These are phyloP conservation scores for Brevipalpus yothersi DNA, from an alignment of 1,140 invertebrate genomes.

Conservation along the genomic window DNA sequence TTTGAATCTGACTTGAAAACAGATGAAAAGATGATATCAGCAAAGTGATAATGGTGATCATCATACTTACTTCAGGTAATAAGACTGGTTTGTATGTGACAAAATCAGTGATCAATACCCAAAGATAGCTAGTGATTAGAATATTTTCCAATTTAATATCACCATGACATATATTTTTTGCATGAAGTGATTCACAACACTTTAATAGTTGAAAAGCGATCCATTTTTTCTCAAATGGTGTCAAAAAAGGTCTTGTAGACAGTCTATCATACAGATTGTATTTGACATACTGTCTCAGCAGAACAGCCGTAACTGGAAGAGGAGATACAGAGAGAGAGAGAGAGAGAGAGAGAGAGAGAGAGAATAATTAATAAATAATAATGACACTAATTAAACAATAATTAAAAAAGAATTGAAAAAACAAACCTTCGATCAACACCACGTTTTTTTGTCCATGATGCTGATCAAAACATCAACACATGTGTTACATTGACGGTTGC, in stretches of 20 bases:
- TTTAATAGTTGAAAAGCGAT: conserved; percentile 94
- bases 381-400: too few relatives aligned
- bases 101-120: conserved; percentile 89
- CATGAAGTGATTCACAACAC: conserved; percentile 30
- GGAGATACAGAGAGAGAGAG: too few relatives aligned
- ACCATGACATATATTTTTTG: conserved; percentile 43
- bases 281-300: conserved; percentile 86
- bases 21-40: not conserved
- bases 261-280: conserved; percentile 92
- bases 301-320: too few relatives aligned
- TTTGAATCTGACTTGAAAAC: not conserved
- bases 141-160: conserved; percentile 98
- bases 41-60: not conserved
- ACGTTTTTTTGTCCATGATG: too few relatives aligned
- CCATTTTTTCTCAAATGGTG: conserved; percentile 86
- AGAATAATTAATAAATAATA: too few relatives aligned
- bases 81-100: conserved; percentile 94
- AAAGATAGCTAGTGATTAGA: conserved; percentile 88
- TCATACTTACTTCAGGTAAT: conserved; percentile 49
- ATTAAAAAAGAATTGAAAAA: too few relatives aligned
- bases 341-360: too few relatives aligned
- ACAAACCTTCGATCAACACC: too few relatives aligned
- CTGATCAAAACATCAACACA: too few relatives aligned
- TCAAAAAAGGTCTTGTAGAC: conserved; percentile 85
- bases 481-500: too few relatives aligned